phyloP scores from a whole-genome alignment of 2,888 invertebrate genomes.

The Coelinius sp. region DNA sequence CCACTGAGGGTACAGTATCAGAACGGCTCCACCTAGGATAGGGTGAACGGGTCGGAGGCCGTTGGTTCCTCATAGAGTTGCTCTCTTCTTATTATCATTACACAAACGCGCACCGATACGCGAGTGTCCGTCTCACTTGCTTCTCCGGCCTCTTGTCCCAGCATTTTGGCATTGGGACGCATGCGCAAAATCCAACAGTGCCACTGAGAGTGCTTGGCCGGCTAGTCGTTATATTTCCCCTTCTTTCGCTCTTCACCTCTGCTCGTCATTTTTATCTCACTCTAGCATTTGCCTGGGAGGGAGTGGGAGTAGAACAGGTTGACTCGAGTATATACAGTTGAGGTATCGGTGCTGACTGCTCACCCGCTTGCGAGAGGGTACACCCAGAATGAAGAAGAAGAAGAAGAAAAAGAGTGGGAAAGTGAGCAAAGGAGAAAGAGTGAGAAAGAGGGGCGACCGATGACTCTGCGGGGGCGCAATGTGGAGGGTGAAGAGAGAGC shows the following conservation, averaged over 20 bases:
- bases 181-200: constrained; percentile 48
- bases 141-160: background rate
- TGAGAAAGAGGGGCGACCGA: constrained; percentile 41
- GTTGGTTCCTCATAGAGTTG: constrained; percentile 69
- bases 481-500: constrained; percentile 46
- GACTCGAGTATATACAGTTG: constrained; percentile 61
- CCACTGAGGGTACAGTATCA: constrained; percentile 65
- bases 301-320: constrained; percentile 62
- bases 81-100: constrained; percentile 68
- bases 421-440: constrained; percentile 5
- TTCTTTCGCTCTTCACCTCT: background rate
- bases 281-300: constrained; percentile 50
- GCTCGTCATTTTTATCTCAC: constrained; percentile 37
- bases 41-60: constrained; percentile 70
- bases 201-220: constrained; percentile 28
- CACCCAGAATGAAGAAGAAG: constrained; percentile 17
- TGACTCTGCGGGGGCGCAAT: constrained; percentile 32
- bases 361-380: constrained; percentile 21
- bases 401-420: constrained; percentile 10
- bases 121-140: constrained; percentile 5
- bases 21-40: constrained; percentile 69
- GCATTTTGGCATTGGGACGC: constrained; percentile 36
- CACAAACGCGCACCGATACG: constrained; percentile 57
- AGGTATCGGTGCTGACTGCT: constrained; percentile 21
- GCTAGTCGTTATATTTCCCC: constrained; percentile 21